Conservation (phyloP, 2,888 invertebrate genomes). For the Sminthurinus aureus region DNA sequence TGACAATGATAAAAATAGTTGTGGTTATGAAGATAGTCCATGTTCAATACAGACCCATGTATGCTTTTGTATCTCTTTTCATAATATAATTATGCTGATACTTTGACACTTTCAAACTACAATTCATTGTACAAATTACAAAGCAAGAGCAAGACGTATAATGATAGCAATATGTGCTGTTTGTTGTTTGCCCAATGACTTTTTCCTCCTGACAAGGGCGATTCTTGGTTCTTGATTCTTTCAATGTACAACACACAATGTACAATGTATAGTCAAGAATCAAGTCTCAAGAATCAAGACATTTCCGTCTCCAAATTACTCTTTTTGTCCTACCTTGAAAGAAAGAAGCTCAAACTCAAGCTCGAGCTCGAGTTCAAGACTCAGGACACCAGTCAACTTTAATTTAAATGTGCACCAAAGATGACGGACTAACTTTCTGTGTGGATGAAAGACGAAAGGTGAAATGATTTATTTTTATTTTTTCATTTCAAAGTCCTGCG, state of each 20-base stretch:
- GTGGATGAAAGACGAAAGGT: background rate
- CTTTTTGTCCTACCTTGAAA: conserved; percentile 17
- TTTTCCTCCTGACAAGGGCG: conserved; percentile 37
- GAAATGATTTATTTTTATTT: background rate
- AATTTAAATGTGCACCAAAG: background rate
- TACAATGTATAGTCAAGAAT: no score
- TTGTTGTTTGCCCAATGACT: conserved; percentile 34
- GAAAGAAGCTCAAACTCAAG: background rate
- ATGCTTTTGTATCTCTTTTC: background rate
- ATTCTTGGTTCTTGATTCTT: no score
- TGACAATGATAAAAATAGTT: no score
- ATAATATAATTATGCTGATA: background rate
- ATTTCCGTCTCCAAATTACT: conserved; percentile 41
- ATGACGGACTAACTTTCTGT: no score
- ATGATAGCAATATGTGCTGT: conserved; percentile 18
- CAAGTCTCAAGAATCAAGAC: conserved; percentile 17
- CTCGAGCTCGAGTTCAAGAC: no score
- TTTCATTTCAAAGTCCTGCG: background rate
- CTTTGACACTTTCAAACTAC: conserved; percentile 10
- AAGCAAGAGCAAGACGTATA: background rate
- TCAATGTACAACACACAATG: no score
- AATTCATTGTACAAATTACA: background rate
- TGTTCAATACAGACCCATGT: background rate
- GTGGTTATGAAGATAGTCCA: background rate
- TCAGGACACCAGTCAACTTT: background rate